Percentiles rank a stretch among this genome's conserved stretches.
phyloP scores from a whole-genome alignment of 2,113 vertebrate species.

The Vulpes lagopus region DNA sequence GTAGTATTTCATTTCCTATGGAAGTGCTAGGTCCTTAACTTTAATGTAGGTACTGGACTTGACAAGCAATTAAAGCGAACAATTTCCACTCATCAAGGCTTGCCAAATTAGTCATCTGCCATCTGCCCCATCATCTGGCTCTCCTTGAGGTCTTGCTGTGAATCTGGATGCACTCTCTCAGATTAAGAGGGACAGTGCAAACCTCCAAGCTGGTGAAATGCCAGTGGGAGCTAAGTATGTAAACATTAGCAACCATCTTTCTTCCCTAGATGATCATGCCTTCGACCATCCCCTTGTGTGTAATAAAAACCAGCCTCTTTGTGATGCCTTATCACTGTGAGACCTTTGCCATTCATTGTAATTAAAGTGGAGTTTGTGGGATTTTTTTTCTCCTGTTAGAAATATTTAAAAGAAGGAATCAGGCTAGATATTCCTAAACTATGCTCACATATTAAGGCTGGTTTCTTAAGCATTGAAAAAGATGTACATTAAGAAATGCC shows the following conservation, averaged over 20 bases:
- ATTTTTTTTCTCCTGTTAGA: not conserved
- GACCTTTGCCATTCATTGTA: not conserved
- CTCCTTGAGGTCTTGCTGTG: constrained; percentile 89
- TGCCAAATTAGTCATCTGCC: constrained; percentile 92
- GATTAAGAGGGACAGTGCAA: constrained; percentile 78
- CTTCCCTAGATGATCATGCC: constrained; percentile 52
- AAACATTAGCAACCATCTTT: constrained; percentile 70
- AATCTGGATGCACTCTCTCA: constrained; percentile 83
- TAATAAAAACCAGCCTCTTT: constrained; percentile 45
- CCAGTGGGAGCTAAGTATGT: constrained; percentile 71
- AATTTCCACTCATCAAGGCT: constrained; percentile 93
- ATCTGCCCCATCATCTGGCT: constrained; percentile 94
- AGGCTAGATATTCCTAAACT: not conserved
- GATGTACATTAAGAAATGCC: not conserved
- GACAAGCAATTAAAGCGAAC: constrained; percentile 96
- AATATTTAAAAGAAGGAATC: constrained; percentile 3
- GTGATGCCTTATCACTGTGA: not conserved
- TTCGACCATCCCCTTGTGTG: constrained; percentile 46
- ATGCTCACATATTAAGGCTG: not conserved
- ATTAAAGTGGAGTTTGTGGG: not conserved
- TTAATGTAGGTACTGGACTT: constrained; percentile 90
- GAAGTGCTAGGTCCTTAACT: constrained; percentile 89
- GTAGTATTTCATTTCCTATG: constrained; percentile 79
- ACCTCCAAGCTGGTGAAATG: constrained; percentile 78
- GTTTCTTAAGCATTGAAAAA: not conserved